Evolutionary conservation across 1,140 invertebrate species (phyloP), one percentile per base, ranked within the genome.

Genomic region (Aphelinus certus): DNA sequence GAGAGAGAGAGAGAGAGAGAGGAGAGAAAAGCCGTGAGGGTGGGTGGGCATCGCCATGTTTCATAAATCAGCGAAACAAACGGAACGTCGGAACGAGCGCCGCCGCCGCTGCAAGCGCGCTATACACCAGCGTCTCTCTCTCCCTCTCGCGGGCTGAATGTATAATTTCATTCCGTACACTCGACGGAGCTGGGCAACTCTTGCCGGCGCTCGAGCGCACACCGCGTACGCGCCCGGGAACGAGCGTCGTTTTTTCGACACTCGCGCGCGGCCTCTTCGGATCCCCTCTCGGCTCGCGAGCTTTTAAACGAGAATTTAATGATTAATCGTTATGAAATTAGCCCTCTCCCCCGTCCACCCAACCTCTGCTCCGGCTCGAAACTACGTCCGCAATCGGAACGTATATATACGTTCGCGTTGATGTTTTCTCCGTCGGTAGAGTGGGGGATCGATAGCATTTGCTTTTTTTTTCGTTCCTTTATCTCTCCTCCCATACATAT

Each of bases 31-130:
- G 79, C 76, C 73, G 77, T 77, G 61, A 7, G 10, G 1, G 49
- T 10, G 58, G 56, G 57, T 49, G 57, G 42, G 80, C 79, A 81
- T 80, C 77, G 81, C 80, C 83, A 85, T 82, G 84, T 81, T 85
- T 85, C 85, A 86, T 86, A 86, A 86, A 86, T 86, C 85, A 86
- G 82, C 82, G 83, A 85, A 84, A 85, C 84, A 85, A 86, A 86
- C 83, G 85, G 81, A 84, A 84, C 78, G 80, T 76, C 81, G 81
- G 80, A 81, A 79, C 80, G 82, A 81, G 80, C 80, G 82, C 45
- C 60, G 60, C 60, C 45, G 55, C 65, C 53, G 69, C 63, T 62
- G 61, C 68, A 69, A 48, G 66, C 26, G 26, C 0, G 26, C 26
- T 26, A 26, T 26, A 26, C 26, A 26, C 26, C 26, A 26, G 26